These are phyloP conservation scores for Napeogenes sylphis DNA, from an alignment of 2,888 invertebrate species.

Conservation along the genomic window DNA sequence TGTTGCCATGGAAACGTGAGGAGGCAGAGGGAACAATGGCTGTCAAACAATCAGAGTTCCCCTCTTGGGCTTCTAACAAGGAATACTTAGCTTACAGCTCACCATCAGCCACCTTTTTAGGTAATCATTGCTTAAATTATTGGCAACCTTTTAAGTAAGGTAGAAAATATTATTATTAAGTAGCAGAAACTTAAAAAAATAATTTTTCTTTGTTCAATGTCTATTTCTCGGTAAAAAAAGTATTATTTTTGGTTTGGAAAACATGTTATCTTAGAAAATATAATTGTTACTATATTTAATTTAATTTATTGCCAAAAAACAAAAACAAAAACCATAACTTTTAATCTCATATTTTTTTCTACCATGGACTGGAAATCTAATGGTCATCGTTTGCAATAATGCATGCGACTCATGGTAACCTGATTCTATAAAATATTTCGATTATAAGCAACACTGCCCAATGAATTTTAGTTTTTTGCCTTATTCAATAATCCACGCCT, in stretches of 20 bases:
- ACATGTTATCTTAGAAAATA: too few relatives aligned
- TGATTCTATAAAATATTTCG: background rate
- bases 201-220: too few relatives aligned
- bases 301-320: too few relatives aligned
- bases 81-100: slow-evolving; percentile 95
- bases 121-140: slow-evolving; percentile 60
- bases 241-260: too few relatives aligned
- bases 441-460: background rate
- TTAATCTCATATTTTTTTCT: background rate
- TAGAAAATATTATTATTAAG: too few relatives aligned
- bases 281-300: too few relatives aligned
- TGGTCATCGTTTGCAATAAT: slow-evolving; percentile 8
- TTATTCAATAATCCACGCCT: background rate
- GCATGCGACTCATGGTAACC: slow-evolving; percentile 19
- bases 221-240: too few relatives aligned
- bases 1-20: slow-evolving; percentile 95
- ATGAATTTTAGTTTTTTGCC: background rate
- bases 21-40: slow-evolving; percentile 84
- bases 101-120: slow-evolving; percentile 93
- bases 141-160: too few relatives aligned
- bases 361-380: background rate
- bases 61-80: slow-evolving; percentile 96
- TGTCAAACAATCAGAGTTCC: slow-evolving; percentile 91
- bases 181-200: too few relatives aligned
- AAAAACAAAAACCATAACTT: too few relatives aligned